These are phyloP conservation scores for Melinaea menophilus DNA, from an alignment of 2,888 invertebrate species.

Conservation along the genomic window DNA sequence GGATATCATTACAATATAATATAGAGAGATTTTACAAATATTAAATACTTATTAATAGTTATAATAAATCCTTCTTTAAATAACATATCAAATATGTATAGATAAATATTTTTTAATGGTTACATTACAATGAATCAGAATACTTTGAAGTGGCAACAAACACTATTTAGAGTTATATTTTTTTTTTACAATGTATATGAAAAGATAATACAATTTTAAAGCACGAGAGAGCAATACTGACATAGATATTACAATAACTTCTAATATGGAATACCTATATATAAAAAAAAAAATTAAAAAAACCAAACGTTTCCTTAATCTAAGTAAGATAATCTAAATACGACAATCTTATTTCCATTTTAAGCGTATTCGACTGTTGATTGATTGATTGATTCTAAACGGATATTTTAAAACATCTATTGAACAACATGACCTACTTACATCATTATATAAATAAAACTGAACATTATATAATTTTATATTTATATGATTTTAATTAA, in stretches of 20 bases:
- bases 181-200: background rate
- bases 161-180: too few relatives aligned
- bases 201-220: conserved; percentile 1
- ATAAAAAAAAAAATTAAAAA: too few relatives aligned
- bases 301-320: too few relatives aligned
- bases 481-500: background rate
- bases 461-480: background rate
- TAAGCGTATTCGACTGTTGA: conserved; percentile 1
- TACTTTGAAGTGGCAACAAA: too few relatives aligned
- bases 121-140: too few relatives aligned
- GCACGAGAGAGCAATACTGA: background rate
- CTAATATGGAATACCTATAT: background rate
- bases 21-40: too few relatives aligned
- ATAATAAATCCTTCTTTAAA: too few relatives aligned
- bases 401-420: too few relatives aligned
- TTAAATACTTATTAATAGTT: too few relatives aligned
- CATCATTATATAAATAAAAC: background rate
- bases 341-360: background rate
- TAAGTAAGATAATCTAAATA: background rate
- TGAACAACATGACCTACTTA: too few relatives aligned
- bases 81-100: too few relatives aligned
- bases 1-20: background rate
- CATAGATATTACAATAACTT: background rate
- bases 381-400: background rate
- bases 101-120: too few relatives aligned